Evolutionary conservation across 2,113 vertebrate genomes (phyloP), one percentile per base, ranked within the genome.

Genomic region (Turdus rufiventris): DNA sequence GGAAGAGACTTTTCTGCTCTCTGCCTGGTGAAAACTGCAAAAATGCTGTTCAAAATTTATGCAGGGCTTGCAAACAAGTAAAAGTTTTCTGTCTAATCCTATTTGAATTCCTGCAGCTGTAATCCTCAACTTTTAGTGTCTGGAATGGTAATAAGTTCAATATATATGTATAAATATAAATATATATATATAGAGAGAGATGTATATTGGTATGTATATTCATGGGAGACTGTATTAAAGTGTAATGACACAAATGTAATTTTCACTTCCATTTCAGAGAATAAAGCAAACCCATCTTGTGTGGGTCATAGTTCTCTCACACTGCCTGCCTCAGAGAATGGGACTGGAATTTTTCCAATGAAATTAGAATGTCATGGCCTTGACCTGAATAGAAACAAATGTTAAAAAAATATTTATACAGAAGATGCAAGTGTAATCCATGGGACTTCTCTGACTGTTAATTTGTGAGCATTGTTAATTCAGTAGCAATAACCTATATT

Each of bases 391-490:
- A 65, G 93, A 95, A 97, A 65, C 5, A 91, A 91, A 90, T 67
- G 62, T 77, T 43, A 85, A 72, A 53, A 36, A 56, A 60, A 23
- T 9, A 61, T 38, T 81, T 88, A 48, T 54, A 48, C 24, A 60
- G 88, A 84, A 94, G 89, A 82, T 63, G 16, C 33, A 47, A 8
- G 8, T 85, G 82, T 85, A 86, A 89, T 93, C 56, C 86, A 12
- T 77, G n/a, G 60, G 72, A 36, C 42, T 63, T 80, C 68, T 79
- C 75, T 75, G 68, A n/a, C 47, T 90, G 80, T 54, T 92, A 96
- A 93, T 96, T 96, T 93, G 74, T 94, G 51, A 38, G 60, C 42
- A 51, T 61, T 91, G 83, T 82, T 97, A 94, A 96, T 97, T 95
- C 89, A 86, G 79, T 90, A 73, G 91, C 48, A 93, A 84, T 95